Evolutionary conservation across 92 coral and sea anemone species (phyloP), one percentile per base, ranked within the genome.

Genomic region (Zoanthus sansibaricus): DNA sequence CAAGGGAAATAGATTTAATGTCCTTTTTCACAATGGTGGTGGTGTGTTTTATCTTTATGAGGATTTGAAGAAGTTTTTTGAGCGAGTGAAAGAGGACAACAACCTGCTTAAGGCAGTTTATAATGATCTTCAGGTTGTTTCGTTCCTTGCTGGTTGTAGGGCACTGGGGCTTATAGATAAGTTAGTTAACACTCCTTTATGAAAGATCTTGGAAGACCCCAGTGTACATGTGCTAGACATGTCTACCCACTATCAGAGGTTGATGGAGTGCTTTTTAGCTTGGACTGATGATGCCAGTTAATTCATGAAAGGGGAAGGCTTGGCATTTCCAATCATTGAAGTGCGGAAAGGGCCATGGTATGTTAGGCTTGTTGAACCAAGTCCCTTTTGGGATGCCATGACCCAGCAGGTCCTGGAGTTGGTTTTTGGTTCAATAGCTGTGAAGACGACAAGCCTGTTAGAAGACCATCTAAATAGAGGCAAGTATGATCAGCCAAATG

Each of bases 131-230:
- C 64, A 86, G 71, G 89, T 86, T 86, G 37, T 44, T 16, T 76
- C 83, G 0, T 85, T 86, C 51, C 31, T 86, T 47, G 83, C 89
- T 86, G 83, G 89, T 48, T 75, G 83, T 44, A 75, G 83, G 58
- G 83, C 89, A 31, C 72, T 86, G 10, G 75, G 83, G 13, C 68
- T 59, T 59, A 59, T 59, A 59, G 68, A 59, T 59, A 59, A 59
- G 20, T 59, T 59, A 59, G 68, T 54, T 54, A 54, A 0, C 59
- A 8, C 59, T 54, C 25, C 25, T 25, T 25, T 25, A 25, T 25
- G 25, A 0, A 25, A 25, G 25, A 25, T 25, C 25, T 25, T 25
- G 13, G 74, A 70, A 21, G 74, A 70, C 31, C 46, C 46, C 46
- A 25, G 46, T 70, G 74, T 70, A 18, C 74, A 70, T 70, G 74